Conservation (phyloP, 2,113 vertebrate species). For the Guaruba guarouba region DNA sequence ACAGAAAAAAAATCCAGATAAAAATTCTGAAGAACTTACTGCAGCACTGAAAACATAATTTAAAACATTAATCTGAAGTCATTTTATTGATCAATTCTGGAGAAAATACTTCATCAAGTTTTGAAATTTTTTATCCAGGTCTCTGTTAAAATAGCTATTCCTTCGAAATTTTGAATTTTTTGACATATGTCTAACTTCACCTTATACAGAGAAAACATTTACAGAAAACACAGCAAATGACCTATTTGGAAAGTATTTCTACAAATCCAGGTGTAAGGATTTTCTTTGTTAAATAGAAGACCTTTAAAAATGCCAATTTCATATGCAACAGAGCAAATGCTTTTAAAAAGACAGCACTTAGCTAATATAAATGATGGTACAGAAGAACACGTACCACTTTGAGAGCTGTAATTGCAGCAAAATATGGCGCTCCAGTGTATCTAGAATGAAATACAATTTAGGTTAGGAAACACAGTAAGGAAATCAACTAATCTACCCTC, state of each 20-base stretch:
- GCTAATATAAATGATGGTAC: neutral
- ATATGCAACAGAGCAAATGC: neutral
- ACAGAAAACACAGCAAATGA: neutral
- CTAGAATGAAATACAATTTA: slow-evolving; percentile 67
- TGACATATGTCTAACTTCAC: neutral
- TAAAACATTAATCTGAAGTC: neutral
- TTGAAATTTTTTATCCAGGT: neutral
- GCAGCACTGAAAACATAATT: neutral
- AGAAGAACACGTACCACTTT: slow-evolving; percentile 86
- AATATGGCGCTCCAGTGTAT: slow-evolving; percentile 96
- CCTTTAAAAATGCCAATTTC: neutral
- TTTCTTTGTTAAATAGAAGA: neutral
- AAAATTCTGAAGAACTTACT: neutral
- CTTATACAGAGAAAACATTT: neutral
- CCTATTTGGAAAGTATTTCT: neutral
- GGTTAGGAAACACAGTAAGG: neutral
- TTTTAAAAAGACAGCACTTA: neutral
- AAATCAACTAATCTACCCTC: neutral
- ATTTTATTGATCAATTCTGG: neutral
- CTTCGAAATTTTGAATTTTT: neutral
- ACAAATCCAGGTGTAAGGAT: neutral
- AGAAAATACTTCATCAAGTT: neutral
- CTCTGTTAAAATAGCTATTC: neutral
- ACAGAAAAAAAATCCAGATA: neutral
- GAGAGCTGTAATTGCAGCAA: slow-evolving; percentile 93